Percentiles rank a stretch among this genome's conserved stretches.
These are phyloP conservation scores for Alaudala cheleensis DNA, from an alignment of 2,113 vertebrate species.

Conservation along the genomic window DNA sequence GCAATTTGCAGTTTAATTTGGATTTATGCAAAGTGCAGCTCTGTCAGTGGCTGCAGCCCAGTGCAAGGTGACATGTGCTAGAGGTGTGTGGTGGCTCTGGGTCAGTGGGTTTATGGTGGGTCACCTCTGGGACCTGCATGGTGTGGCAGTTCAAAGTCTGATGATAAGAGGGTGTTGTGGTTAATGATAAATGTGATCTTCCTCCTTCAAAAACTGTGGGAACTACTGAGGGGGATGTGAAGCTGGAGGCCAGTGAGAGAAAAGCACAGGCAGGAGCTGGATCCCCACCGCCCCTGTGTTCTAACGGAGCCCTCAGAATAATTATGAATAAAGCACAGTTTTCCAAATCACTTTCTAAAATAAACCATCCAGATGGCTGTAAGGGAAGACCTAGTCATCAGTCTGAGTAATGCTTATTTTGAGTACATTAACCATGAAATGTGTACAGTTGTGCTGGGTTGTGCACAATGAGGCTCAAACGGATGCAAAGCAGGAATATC, in stretches of 20 bases:
- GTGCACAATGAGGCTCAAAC: background rate
- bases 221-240: background rate
- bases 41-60: background rate
- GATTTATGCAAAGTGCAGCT: background rate
- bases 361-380: slow-evolving; percentile 38
- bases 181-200: background rate
- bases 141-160: background rate
- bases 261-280: background rate
- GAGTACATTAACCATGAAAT: background rate
- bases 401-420: slow-evolving; percentile 38
- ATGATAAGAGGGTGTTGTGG: background rate
- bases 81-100: background rate
- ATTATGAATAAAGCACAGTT: background rate
- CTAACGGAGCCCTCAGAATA: rapidly evolving
- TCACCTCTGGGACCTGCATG: background rate
- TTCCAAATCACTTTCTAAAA: slow-evolving; percentile 35
- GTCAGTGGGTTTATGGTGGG: background rate
- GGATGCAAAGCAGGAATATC: background rate
- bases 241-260: background rate
- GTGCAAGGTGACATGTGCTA: background rate
- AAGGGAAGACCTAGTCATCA: background rate
- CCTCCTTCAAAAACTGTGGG: background rate
- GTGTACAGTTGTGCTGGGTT: background rate
- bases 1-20: background rate
- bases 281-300: background rate